Evolutionary conservation across 2,888 invertebrate species (phyloP).

Genomic region (Linnaemya vulpina): DNA sequence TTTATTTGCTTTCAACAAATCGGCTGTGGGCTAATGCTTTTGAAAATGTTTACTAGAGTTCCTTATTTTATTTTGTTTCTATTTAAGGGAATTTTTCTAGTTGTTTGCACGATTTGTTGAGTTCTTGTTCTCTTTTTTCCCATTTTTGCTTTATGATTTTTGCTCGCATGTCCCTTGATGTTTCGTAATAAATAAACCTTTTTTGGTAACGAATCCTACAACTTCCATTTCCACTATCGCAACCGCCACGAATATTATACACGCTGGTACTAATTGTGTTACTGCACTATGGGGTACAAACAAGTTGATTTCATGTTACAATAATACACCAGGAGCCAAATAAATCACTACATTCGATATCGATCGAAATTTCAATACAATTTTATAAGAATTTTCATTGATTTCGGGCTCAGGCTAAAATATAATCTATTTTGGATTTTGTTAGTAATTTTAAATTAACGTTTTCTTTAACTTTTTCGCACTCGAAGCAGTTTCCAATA

Average conservation of each 20-base stretch:
- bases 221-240: not conserved
- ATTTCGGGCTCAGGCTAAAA: too few relatives aligned
- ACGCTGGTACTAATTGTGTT: slow-evolving; percentile 6
- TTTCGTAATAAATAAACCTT: slow-evolving; percentile 58
- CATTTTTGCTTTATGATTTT: slow-evolving; percentile 60
- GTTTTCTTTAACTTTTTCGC: too few relatives aligned
- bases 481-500: too few relatives aligned
- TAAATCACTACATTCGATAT: too few relatives aligned
- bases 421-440: too few relatives aligned
- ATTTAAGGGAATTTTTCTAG: slow-evolving; percentile 31
- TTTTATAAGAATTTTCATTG: too few relatives aligned
- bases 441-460: too few relatives aligned
- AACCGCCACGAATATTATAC: not conserved
- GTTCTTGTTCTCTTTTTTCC: slow-evolving; percentile 1
- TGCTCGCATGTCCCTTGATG: slow-evolving; percentile 64
- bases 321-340: too few relatives aligned
- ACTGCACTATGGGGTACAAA: slow-evolving; percentile 15
- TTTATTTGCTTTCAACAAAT: not conserved
- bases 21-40: not conserved
- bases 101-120: slow-evolving; percentile 12
- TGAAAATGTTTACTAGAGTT: not conserved
- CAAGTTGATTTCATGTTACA: too few relatives aligned
- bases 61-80: slow-evolving; percentile 6
- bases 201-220: not conserved
- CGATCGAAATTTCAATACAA: too few relatives aligned